phyloP scores from a whole-genome alignment of 2,888 invertebrate genomes.

The Polydrusus pterygomalis region DNA sequence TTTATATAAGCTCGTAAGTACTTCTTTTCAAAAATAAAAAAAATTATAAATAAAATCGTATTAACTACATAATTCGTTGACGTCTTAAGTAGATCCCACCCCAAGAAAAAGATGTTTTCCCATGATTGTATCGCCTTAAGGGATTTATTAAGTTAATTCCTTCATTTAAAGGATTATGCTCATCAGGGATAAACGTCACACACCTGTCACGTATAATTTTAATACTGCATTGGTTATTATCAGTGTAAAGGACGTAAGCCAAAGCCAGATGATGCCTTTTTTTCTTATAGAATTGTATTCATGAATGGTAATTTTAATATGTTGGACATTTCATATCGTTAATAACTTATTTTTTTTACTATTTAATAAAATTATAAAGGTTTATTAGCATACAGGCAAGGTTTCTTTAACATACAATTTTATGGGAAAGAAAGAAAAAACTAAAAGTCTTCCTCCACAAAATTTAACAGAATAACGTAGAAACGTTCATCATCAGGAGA shows the following conservation, averaged over 20 bases:
- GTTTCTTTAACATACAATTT: too few relatives aligned
- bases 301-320: background rate
- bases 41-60: background rate
- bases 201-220: conserved; percentile 42
- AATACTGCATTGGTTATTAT: conserved; percentile 34
- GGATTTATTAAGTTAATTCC: conserved; percentile 44
- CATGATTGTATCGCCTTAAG: conserved; percentile 48
- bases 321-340: background rate
- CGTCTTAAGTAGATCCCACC: background rate
- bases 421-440: too few relatives aligned
- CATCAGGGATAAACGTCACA: conserved; percentile 49
- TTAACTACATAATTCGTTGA: conserved; percentile 6
- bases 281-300: background rate
- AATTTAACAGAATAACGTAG: too few relatives aligned
- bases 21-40: background rate
- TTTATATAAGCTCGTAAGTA: too few relatives aligned
- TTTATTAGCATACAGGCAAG: too few relatives aligned
- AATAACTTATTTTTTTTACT: too few relatives aligned
- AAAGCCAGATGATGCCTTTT: conserved; percentile 5
- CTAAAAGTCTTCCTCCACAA: too few relatives aligned
- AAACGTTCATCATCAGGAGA: too few relatives aligned
- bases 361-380: too few relatives aligned
- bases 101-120: conserved; percentile 39
- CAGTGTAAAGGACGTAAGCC: background rate
- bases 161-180: conserved; percentile 50